phyloP scores from a whole-genome alignment of 35 echinoderm and acorn worm genomes.

The Apostichopus japonicus region DNA sequence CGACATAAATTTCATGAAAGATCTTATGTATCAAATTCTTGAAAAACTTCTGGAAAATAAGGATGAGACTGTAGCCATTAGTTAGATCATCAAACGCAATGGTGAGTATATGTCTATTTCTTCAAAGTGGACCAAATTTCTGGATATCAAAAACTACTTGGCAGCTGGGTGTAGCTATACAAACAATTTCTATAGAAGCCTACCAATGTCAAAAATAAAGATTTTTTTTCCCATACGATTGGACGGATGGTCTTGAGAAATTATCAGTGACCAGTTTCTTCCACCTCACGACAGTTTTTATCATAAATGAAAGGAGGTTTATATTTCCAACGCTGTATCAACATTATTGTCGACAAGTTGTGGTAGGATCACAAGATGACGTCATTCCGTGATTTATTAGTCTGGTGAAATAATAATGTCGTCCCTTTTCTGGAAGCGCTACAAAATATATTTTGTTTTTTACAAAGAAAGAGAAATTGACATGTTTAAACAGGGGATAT shows the following conservation, averaged over 20 bases:
- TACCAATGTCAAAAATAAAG: slow-evolving; percentile 51
- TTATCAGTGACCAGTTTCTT: not conserved
- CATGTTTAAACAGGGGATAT: no score
- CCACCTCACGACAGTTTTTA: slow-evolving; percentile 22
- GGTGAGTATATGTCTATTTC: slow-evolving; percentile 1
- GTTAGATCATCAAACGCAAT: slow-evolving; percentile 47
- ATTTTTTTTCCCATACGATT: slow-evolving; percentile 62
- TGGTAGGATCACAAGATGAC: not conserved
- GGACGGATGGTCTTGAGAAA: slow-evolving; percentile 35
- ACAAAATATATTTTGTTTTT: slow-evolving; percentile 65
- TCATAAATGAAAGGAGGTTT: not conserved
- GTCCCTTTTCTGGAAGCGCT: slow-evolving; percentile 60
- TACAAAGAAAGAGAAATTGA: slow-evolving; percentile 53
- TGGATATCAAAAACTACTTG: slow-evolving; percentile 52
- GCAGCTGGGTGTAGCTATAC: slow-evolving; percentile 55
- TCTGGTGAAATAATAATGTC: slow-evolving; percentile 73
- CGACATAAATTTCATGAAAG: not conserved
- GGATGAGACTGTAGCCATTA: not conserved
- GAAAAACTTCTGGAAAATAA: not conserved
- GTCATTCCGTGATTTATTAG: slow-evolving; percentile 19
- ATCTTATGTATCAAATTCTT: not conserved
- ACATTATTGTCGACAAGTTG: not conserved
- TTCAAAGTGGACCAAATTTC: not conserved
- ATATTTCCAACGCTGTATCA: not conserved
- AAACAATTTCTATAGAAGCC: slow-evolving; percentile 50